Evolutionary conservation across 2,888 invertebrate species (phyloP), one percentile per base, ranked within the genome.

Genomic region (Trachelus iudaicus): DNA sequence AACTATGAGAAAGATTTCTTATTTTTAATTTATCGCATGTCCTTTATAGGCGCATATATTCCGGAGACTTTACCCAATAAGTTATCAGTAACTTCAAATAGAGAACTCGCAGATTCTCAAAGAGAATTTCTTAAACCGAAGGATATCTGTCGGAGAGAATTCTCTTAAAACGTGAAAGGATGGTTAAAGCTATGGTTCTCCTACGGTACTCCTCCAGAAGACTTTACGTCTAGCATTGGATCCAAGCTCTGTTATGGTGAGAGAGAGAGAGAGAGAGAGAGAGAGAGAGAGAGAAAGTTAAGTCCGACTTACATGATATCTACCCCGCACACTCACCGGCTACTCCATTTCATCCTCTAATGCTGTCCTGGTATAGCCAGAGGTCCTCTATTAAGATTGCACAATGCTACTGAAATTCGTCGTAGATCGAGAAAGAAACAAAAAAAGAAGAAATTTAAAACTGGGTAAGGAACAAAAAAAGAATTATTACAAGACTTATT

Each of bases 291-390:
- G 76, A 81, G 78, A 73, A 82, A 86, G 86, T 88, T 90, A 90
- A 90, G 89, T 89, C 88, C 88, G 89, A 88, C 90, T 91, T 91
- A 91, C 90, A 90, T 89, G 90, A 90, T 91, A 91, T 91, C 91
- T 90, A 84, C 85, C 77, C 86, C 81, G 88, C 88, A 88, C 90
- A 89, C 89, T 90, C 89, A 80, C 85, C 84, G 82, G 84, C 82
- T 83, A 87, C 86, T 88, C 87, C 85, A 87, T 89, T 89, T 87
- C 83, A 81, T 84, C 80, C 81, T 78, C 82, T 82, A 85, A 87
- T 89, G 87, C 85, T 85, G 83, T 83, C 84, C 83, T 69, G 81
- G 75, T 76, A 77, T 31, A 73, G 78, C 82, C 81, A 80, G 83
- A 79, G 79, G 83, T 80, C 81, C 56, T 84, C 88, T 85, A 89